Base-by-base conservation (phyloP, 1,140 invertebrate genomes). In the Pseudomyrmex cubaensis region DNA sequence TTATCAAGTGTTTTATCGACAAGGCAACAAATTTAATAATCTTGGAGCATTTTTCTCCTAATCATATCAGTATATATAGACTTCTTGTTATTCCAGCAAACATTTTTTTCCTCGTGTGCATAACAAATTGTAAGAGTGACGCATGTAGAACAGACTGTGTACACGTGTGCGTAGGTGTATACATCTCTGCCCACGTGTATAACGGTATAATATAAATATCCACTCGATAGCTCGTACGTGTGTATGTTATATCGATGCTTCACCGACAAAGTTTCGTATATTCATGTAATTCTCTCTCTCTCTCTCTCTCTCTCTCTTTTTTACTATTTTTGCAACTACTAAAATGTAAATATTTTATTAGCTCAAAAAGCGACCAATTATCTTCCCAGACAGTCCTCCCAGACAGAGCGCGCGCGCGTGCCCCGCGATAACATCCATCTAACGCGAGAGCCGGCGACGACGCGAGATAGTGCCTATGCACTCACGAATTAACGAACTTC, bases 401-500 rank as follows among this genome's bases (percentile, higher is more conserved):
- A n/a, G 17, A 62, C 22, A 22, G 13, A 12, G 12, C 1, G 25
- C 25, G 25, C 25, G 3, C 25, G 0, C 20, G 25, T 7, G 35
- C 5, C 35, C 22, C 7, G 22, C 20, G 10, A 62, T 25, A 62
- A 25, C 4, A 25, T 20, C 20, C 20, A 22, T 9, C 59, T 13
- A 20, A 4, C 54, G 17, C 61, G n/a, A 57, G 13, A 22, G 20
- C 48, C 8, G 25, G 35, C n/a, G 52, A 13, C 25, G 64, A 70
- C 56, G n/a, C 44, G n/a, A 63, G 3, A 25, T 25, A 25, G 15
- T 7, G 5, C 35, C 35, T 50, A 35, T 25, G 22, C 2, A 4
- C 12, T 52, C 22, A 44, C 12, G 46, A 17, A 76, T 77, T 56
- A 56, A 67, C 75, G 35, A 56, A 22, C 25, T n/a, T 17, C n/a